These are phyloP conservation scores for Megaceryle alcyon DNA, from an alignment of 2,797 vertebrate species.

Conservation along the genomic window DNA sequence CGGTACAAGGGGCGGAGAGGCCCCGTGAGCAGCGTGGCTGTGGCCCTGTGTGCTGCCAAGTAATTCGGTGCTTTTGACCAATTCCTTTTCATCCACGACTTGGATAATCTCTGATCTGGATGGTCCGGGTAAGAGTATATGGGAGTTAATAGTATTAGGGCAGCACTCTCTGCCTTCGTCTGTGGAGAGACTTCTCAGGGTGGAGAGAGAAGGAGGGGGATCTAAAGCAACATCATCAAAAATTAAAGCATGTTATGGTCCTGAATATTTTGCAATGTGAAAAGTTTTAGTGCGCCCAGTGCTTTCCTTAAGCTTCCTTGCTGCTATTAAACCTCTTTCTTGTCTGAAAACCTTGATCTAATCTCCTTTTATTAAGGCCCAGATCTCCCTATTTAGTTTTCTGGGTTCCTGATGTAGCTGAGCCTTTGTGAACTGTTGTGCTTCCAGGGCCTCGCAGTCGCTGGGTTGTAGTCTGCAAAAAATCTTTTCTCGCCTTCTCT, in stretches of 20 bases:
- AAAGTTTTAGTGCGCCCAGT: background rate
- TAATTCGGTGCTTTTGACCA: background rate
- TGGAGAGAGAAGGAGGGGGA: background rate
- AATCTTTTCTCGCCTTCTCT: background rate
- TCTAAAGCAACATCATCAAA: background rate
- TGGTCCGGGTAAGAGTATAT: background rate
- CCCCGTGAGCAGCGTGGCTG: background rate
- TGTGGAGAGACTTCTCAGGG: background rate
- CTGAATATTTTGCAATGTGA: background rate
- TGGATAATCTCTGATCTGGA: background rate
- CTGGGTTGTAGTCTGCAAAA: background rate
- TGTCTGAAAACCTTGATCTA: background rate
- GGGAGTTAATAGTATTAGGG: background rate
- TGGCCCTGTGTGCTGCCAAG: background rate
- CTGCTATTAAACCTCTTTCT: background rate
- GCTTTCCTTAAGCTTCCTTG: background rate
- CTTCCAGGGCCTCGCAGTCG: background rate
- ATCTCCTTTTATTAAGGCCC: background rate
- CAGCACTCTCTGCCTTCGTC: background rate
- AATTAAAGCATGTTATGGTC: background rate
- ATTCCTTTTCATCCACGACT: background rate
- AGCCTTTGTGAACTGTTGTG: conserved; percentile 22
- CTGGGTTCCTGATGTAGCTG: background rate
- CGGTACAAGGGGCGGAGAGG: fast-evolving
- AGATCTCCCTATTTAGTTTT: background rate